Evolutionary conservation across 30 jellyfish, hydroid and myxozoan genomes (phyloP).

Genomic region (Euphysa ruthae): DNA sequence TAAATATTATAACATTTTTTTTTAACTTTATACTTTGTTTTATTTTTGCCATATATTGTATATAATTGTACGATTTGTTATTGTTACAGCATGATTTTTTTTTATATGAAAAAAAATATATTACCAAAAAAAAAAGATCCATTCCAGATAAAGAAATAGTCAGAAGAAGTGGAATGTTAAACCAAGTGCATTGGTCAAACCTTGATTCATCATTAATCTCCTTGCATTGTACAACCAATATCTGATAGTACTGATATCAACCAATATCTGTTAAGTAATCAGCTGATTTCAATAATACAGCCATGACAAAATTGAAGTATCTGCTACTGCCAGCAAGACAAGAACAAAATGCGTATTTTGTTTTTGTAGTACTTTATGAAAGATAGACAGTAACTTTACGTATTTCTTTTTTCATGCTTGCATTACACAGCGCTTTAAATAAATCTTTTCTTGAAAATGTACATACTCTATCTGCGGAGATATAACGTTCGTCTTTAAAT

Average conservation of each 20-base stretch:
- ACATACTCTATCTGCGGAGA: constrained; percentile 18
- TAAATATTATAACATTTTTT: too few relatives aligned
- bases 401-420: constrained; percentile 35
- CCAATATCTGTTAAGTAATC: constrained; percentile 30
- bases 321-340: constrained; percentile 49
- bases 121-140: too few relatives aligned
- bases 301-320: constrained; percentile 63
- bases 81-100: too few relatives aligned
- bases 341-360: too few relatives aligned
- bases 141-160: not conserved
- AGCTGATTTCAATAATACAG: constrained; percentile 41
- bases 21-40: too few relatives aligned
- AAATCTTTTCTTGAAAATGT: too few relatives aligned
- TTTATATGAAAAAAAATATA: too few relatives aligned
- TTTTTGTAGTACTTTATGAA: too few relatives aligned
- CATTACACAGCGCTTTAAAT: constrained; percentile 15
- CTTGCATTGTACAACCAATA: too few relatives aligned
- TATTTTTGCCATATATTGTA: too few relatives aligned
- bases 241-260: constrained; percentile 31
- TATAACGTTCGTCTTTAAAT: constrained; percentile 6
- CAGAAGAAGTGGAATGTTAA: not conserved
- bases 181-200: not conserved
- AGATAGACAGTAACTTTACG: constrained; percentile 11
- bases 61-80: too few relatives aligned
- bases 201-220: not conserved